These are phyloP conservation scores for Quadroppia sp. DNA, from an alignment of 2,888 invertebrate genomes.

Conservation along the genomic window DNA sequence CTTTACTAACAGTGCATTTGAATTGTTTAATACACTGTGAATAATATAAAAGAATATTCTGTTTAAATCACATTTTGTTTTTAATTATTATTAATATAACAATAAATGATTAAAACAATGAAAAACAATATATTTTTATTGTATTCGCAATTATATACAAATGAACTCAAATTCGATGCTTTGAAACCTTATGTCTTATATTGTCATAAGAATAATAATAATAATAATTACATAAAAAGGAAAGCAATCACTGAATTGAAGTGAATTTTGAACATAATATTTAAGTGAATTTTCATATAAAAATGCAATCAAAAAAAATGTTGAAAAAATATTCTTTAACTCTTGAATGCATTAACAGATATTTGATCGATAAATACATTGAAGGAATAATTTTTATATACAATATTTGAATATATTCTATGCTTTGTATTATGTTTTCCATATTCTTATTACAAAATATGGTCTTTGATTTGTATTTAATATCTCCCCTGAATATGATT, in stretches of 20 bases:
- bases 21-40: too few relatives aligned
- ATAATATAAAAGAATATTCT: too few relatives aligned
- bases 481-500: too few relatives aligned
- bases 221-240: neutral
- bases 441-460: neutral
- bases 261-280: too few relatives aligned
- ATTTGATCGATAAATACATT: neutral
- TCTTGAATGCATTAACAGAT: neutral
- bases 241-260: too few relatives aligned
- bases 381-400: neutral
- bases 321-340: neutral
- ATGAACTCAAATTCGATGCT: conserved; percentile 21
- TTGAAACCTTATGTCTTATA: conserved; percentile 8
- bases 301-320: neutral
- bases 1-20: too few relatives aligned
- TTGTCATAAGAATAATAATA: neutral
- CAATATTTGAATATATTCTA: neutral
- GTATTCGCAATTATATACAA: neutral
- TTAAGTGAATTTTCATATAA: too few relatives aligned
- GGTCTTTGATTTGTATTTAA: too few relatives aligned
- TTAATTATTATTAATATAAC: neutral
- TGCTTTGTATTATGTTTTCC: neutral
- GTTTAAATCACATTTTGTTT: too few relatives aligned
- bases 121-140: neutral
- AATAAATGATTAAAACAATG: neutral